These are phyloP conservation scores for Drosophila mettleri DNA, from an alignment of 2,888 invertebrate species.

Conservation along the genomic window DNA sequence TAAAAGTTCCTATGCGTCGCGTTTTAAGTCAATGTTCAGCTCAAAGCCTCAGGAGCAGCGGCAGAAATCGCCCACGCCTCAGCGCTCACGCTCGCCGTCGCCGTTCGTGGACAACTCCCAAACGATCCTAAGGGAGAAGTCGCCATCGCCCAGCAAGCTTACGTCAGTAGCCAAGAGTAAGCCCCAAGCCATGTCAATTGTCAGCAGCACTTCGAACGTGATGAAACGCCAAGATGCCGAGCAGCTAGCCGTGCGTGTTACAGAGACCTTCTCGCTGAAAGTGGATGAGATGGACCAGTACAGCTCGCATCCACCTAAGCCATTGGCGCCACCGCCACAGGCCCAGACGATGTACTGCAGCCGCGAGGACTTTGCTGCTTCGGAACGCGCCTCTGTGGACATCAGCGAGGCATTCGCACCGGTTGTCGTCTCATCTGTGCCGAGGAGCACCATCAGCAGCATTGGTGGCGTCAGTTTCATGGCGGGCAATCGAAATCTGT, in stretches of 20 bases:
- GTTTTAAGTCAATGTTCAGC: constrained; percentile 81
- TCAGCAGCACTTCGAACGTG: constrained; percentile 63
- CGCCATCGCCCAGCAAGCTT: constrained; percentile 68
- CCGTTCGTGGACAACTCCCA: constrained; percentile 56
- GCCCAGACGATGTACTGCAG: constrained; percentile 77
- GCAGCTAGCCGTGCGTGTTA: constrained; percentile 78
- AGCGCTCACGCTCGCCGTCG: constrained; percentile 64
- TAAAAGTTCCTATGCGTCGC: constrained; percentile 79
- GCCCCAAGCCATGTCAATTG: constrained; percentile 71
- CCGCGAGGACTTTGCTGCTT: constrained; percentile 76
- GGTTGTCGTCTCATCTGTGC: constrained; percentile 68
- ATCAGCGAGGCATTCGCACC: constrained; percentile 81
- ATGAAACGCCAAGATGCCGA: constrained; percentile 76
- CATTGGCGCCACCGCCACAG: constrained; percentile 56
- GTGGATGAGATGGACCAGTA: constrained; percentile 85
- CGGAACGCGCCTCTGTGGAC: constrained; percentile 65
- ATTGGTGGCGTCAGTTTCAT: constrained; percentile 66
- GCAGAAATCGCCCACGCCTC: constrained; percentile 62
- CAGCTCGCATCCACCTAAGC: constrained; percentile 67
- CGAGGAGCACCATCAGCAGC: constrained; percentile 56
- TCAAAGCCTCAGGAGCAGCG: constrained; percentile 57
- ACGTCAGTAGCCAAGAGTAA: constrained; percentile 69
- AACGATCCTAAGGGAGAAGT: constrained; percentile 56
- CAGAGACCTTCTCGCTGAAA: constrained; percentile 84
- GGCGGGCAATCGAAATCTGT: constrained; percentile 78